Evolutionary conservation across 2,888 invertebrate species (phyloP).

Genomic region (Ormyrus labotus): DNA sequence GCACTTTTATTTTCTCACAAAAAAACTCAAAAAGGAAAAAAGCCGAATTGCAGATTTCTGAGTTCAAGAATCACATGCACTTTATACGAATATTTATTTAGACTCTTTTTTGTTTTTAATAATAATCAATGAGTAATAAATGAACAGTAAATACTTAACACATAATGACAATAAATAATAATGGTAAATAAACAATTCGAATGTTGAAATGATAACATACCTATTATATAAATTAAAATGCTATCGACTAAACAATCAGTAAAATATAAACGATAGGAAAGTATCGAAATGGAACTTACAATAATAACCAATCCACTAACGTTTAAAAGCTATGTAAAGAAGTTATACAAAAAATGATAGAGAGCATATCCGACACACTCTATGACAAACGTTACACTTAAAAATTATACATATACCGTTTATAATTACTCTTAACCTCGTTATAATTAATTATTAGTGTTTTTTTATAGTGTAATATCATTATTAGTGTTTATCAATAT

Average conservation of each 20-base stretch:
- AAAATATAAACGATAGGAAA: conserved; percentile 13
- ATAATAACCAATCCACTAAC: conserved; percentile 29
- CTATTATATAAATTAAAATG: conserved; percentile 17
- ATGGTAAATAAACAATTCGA: conserved; percentile 17
- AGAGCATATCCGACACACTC: conserved; percentile 47
- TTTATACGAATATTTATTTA: conserved; percentile 41
- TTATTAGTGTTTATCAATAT: conserved; percentile 52
- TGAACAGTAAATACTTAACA: conserved; percentile 22
- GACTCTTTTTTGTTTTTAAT: conserved; percentile 39
- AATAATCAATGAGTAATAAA: conserved; percentile 43
- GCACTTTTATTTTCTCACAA: conserved; percentile 9
- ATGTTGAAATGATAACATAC: conserved; percentile 13
- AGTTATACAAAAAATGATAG: conserved; percentile 41
- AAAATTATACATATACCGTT: conserved; percentile 53
- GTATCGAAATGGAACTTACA: conserved; percentile 39
- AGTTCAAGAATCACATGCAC: conserved; percentile 40
- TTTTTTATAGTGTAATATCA: conserved; percentile 50
- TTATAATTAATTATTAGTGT: conserved; percentile 53
- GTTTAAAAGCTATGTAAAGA: conserved; percentile 35
- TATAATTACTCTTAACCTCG: conserved; percentile 52
- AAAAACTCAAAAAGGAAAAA: conserved; percentile 8
- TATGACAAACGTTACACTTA: conserved; percentile 50
- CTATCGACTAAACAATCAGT: conserved; percentile 16
- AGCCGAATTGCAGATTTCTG: conserved; percentile 11
- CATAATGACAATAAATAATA: conserved; percentile 23